Conservation (phyloP, 1,140 invertebrate species). For the Chionoecetes opilio region DNA sequence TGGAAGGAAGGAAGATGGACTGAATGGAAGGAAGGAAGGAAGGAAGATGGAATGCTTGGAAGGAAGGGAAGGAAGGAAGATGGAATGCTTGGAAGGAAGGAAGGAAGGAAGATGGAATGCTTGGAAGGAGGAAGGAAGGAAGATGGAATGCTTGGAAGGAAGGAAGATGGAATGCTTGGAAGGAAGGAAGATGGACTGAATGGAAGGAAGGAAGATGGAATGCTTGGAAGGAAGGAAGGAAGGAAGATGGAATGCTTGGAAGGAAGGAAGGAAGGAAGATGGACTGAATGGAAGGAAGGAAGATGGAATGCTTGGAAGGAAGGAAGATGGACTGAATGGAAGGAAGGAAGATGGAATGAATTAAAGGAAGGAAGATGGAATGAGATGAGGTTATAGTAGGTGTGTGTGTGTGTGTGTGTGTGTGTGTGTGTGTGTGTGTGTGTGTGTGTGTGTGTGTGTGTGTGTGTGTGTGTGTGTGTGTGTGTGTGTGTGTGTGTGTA, state of each 20-base stretch:
- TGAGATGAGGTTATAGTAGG: neutral
- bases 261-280: neutral
- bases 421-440: neutral
- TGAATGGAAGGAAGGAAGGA: conserved; percentile 17
- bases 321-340: neutral
- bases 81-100: too few relatives aligned
- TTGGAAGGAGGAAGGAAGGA: neutral
- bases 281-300: neutral
- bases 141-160: neutral
- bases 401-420: conserved; percentile 36
- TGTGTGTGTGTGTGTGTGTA: conserved; percentile 34
- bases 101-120: neutral
- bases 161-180: neutral
- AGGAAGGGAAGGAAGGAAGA: too few relatives aligned
- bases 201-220: neutral
- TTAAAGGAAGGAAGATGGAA: neutral
- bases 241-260: neutral
- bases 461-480: conserved; percentile 57
- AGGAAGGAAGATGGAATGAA: too few relatives aligned
- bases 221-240: conserved; percentile 32
- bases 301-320: too few relatives aligned
- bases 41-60: too few relatives aligned
- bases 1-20: neutral
- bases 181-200: neutral
- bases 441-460: conserved; percentile 42